Percentiles rank a stretch among this genome's conserved stretches.
These are phyloP conservation scores for Enteromius thamalakanensis DNA, from an alignment of 2,797 vertebrate genomes.

Conservation along the genomic window DNA sequence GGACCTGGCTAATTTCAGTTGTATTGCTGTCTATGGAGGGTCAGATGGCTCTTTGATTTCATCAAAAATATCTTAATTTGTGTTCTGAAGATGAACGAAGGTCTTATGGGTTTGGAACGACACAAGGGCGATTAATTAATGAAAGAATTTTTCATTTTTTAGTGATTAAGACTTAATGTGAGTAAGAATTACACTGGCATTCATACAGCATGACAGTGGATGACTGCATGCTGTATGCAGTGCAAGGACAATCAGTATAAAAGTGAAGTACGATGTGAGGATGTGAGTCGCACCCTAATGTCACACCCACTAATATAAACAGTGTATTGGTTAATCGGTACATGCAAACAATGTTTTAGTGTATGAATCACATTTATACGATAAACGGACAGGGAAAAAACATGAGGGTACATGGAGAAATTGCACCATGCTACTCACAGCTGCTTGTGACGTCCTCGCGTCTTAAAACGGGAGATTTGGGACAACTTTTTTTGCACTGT, in stretches of 20 bases:
- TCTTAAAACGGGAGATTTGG: background rate
- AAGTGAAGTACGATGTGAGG: background rate
- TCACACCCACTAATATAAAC: constrained; percentile 7
- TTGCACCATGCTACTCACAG: constrained; percentile 9
- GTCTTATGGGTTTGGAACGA: no score
- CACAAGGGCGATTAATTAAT: no score
- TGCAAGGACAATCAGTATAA: background rate
- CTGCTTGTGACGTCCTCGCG: constrained; percentile 22
- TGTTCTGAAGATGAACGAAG: no score
- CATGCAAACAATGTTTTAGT: background rate
- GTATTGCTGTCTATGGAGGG: no score
- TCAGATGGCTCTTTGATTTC: no score
- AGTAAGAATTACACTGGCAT: background rate
- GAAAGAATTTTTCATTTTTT: no score
- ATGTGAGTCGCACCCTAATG: background rate
- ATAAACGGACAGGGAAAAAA: background rate
- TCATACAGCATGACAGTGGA: background rate
- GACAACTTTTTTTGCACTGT: constrained; percentile 18
- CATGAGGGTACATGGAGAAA: background rate
- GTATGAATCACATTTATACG: constrained; percentile 3
- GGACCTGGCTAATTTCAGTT: no score
- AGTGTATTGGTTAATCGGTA: background rate
- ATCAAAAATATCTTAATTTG: no score
- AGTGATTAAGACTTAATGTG: no score
- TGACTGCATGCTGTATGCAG: background rate